These are phyloP conservation scores for Brienomyrus longianalis DNA, from an alignment of 2,113 vertebrate genomes.

Conservation along the genomic window DNA sequence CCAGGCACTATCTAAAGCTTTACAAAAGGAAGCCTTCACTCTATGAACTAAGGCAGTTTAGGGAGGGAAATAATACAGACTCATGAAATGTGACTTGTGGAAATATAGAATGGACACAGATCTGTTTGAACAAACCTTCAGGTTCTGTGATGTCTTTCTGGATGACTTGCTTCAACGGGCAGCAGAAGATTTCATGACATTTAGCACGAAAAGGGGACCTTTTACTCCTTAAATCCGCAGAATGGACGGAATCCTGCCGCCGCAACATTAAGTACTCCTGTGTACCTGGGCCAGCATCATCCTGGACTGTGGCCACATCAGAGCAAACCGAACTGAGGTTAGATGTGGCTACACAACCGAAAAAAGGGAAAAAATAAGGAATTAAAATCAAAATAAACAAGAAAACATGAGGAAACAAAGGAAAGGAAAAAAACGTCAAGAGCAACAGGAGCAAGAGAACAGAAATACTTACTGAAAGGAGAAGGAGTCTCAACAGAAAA, in stretches of 20 bases:
- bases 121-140: slow-evolving; percentile 91
- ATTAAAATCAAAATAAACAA: slow-evolving; percentile 31
- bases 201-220: slow-evolving; percentile 99
- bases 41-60: neutral
- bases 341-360: slow-evolving; percentile 45
- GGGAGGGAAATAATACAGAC: neutral
- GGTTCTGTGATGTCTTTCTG: slow-evolving; percentile 95
- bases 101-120: slow-evolving; percentile 60
- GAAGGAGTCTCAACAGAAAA: slow-evolving; percentile 27
- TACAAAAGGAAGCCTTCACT: neutral
- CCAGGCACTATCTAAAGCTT: neutral
- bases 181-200: slow-evolving; percentile 99
- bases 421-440: slow-evolving; percentile 21
- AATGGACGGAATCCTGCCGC: slow-evolving; percentile 99
- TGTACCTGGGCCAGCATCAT: slow-evolving; percentile 98
- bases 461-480: slow-evolving; percentile 20
- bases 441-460: slow-evolving; percentile 7
- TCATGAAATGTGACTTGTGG: neutral
- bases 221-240: slow-evolving; percentile 99
- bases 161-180: slow-evolving; percentile 97
- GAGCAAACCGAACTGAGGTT: slow-evolving; percentile 97
- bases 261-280: slow-evolving; percentile 99
- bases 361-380: slow-evolving; percentile 25
- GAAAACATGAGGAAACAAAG: slow-evolving; percentile 33
- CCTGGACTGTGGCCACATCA: slow-evolving; percentile 93